Evolutionary conservation across 2,113 vertebrate genomes (phyloP).

Genomic region (Phaethon lepturus): DNA sequence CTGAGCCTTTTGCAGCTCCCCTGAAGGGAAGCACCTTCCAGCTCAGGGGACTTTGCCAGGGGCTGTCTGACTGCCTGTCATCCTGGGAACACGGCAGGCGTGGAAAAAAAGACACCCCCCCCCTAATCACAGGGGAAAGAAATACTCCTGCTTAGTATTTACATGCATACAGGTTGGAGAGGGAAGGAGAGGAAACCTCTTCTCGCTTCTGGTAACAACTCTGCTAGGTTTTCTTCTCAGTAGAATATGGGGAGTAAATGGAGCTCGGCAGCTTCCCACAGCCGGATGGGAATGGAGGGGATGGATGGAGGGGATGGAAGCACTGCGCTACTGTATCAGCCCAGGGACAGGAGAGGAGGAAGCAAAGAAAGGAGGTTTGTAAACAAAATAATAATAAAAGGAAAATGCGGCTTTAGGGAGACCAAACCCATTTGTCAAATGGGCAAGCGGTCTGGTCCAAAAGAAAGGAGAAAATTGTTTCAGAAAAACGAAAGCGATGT

Average conservation of each 20-base stretch:
- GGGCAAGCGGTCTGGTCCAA: background rate
- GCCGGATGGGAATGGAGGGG: background rate
- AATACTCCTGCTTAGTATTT: background rate
- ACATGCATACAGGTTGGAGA: fast-evolving
- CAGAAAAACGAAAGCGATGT: background rate
- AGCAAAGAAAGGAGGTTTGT: background rate
- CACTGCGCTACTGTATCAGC: background rate
- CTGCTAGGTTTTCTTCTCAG: background rate
- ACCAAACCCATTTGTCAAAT: background rate
- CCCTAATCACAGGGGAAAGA: background rate
- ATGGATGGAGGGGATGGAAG: background rate
- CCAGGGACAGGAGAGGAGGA: background rate
- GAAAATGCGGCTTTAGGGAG: background rate
- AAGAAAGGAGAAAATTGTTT: background rate
- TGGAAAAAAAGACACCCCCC: background rate
- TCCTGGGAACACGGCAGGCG: background rate
- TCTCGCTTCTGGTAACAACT: background rate
- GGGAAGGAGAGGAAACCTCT: background rate
- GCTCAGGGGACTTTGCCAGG: fast-evolving
- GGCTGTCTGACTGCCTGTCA: background rate
- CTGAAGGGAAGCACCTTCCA: background rate
- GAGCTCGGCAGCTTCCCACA: background rate
- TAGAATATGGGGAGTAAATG: background rate
- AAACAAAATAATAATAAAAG: background rate
- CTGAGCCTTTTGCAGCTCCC: background rate